These are phyloP conservation scores for Psittacula echo DNA, from an alignment of 2,797 vertebrate species.

Conservation along the genomic window DNA sequence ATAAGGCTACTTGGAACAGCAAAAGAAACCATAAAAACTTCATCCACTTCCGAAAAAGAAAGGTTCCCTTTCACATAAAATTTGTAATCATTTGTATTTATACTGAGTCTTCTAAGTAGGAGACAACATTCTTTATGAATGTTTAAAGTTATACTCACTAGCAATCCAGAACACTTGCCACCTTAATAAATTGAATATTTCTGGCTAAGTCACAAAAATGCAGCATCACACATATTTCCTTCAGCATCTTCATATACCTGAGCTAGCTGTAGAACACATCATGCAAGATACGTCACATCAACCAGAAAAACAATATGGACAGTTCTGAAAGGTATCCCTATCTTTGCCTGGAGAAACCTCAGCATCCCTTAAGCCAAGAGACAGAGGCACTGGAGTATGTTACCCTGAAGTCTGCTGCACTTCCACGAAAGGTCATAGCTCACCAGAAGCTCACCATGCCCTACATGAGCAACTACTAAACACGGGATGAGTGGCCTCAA, in stretches of 20 bases:
- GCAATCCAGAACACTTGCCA: neutral
- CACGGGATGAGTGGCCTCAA: neutral
- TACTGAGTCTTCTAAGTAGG: neutral
- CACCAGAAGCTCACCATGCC: neutral
- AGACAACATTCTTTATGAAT: neutral
- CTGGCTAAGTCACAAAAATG: neutral
- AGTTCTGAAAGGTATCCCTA: neutral
- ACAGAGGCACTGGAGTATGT: neutral
- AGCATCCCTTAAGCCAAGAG: neutral
- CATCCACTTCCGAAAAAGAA: neutral
- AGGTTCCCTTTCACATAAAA: neutral
- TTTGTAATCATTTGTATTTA: neutral
- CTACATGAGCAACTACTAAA: neutral
- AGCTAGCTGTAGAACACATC: neutral
- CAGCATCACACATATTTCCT: neutral
- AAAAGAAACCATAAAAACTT: neutral
- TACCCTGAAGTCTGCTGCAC: neutral
- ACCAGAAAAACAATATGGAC: neutral
- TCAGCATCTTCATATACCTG: neutral
- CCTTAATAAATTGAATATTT: neutral
- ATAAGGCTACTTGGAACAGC: neutral
- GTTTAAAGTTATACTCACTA: neutral
- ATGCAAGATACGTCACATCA: fast-evolving
- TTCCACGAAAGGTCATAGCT: neutral
- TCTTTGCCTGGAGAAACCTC: neutral